Conservation (phyloP, 1,140 invertebrate species). For the Euura saliciscinereae region DNA sequence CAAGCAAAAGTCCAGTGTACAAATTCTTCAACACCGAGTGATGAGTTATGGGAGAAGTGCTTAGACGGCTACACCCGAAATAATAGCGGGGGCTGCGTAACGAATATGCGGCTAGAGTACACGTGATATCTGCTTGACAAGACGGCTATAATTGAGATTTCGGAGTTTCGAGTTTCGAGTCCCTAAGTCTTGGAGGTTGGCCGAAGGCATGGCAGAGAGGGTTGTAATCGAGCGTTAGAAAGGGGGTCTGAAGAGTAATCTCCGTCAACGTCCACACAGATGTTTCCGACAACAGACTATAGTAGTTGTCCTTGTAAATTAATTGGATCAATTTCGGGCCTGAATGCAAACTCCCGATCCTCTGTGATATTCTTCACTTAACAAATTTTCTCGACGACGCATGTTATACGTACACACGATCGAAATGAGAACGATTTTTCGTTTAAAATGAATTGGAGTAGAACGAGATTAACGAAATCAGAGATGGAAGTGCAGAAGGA, state of each 20-base stretch:
- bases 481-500: not conserved
- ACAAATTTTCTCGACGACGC: no score
- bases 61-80: no score
- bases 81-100: no score
- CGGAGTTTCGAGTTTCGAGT: not conserved
- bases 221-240: not conserved
- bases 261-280: conserved; percentile 5
- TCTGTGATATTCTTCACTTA: not conserved
- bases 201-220: not conserved
- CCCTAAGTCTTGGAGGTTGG: no score
- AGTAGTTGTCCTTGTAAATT: not conserved
- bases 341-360: not conserved
- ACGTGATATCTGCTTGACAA: no score
- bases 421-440: not conserved
- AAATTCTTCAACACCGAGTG: no score
- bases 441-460: not conserved
- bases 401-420: not conserved
- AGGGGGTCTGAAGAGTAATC: not conserved
- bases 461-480: not conserved
- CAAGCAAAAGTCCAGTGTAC: no score
- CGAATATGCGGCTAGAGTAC: no score
- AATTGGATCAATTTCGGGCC: not conserved
- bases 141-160: not conserved
- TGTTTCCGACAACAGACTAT: not conserved
- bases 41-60: no score